Evolutionary conservation across 1,140 invertebrate species (phyloP), one percentile per base, ranked within the genome.

Genomic region (Scaptodrosophila lebanonensis): DNA sequence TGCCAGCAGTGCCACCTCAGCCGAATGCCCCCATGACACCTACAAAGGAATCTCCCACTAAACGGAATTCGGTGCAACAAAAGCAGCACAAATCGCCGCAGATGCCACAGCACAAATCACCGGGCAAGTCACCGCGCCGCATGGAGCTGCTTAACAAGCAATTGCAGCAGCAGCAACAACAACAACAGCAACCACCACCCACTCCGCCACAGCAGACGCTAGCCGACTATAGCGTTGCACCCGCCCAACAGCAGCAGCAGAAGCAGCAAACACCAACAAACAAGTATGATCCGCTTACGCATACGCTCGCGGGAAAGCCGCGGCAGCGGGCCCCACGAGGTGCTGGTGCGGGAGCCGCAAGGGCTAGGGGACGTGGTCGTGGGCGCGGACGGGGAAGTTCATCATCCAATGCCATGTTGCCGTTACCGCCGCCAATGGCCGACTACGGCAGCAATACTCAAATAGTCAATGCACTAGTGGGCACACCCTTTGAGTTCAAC

Each of bases 401-500:
- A 62, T n/a, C 76, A 0, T 20, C 66, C 0, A 83, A 60, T 29
- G 43, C 68, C 0, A 66, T 83, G 18, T 48, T 85, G 36, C 59
- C 77, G 8, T 47, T 85, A 67, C 69, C 83, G 75, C 62, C 86
- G 51, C 67, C 82, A 86, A 70, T 87, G 58, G 18, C 68, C 0
- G 83, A 86, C 4, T 85, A 82, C 12, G 83, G 83, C 2, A 71
- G 75, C 51, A 85, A 84, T 29, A 73, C 82, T 16, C 82, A 84
- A 27, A 84, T 84, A 6, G 83, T 85, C 0, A 93, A 91, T 71
- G 94, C 94, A 86, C 88, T 96, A 16, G 91, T 92, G 2, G 95
- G 95, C 1, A 96, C 95, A 1, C 95, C 96, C 1, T 97, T 95
- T 62, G 94, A 95, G 75, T 91, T 95, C 65, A 93, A 95, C 83